Evolutionary conservation across 2,888 invertebrate genomes (phyloP).

Genomic region (Acronicta alni): DNA sequence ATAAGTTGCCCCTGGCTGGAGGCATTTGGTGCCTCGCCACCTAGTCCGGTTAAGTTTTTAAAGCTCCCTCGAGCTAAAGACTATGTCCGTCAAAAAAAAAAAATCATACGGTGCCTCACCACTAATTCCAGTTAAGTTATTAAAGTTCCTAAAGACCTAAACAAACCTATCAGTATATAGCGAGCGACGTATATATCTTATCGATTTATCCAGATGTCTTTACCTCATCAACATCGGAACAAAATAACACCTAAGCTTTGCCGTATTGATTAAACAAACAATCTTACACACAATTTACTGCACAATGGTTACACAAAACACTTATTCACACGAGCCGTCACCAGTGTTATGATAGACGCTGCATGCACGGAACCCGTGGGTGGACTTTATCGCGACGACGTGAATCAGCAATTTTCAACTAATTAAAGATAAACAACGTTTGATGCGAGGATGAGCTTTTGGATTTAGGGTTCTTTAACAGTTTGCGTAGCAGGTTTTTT

Average conservation of each 20-base stretch:
- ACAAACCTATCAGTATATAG: too few species aligned
- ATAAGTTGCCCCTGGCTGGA: too few species aligned
- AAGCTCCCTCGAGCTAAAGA: too few species aligned
- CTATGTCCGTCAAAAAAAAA: too few species aligned
- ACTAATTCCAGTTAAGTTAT: too few species aligned
- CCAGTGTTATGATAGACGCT: constrained; percentile 68
- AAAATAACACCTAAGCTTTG: not conserved
- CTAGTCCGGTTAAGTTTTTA: too few species aligned
- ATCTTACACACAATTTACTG: constrained; percentile 13
- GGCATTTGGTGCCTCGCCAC: too few species aligned
- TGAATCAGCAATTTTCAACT: constrained; percentile 80
- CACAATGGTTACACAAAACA: constrained; percentile 28
- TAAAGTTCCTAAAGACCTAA: too few species aligned
- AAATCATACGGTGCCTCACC: too few species aligned
- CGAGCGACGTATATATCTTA: too few species aligned
- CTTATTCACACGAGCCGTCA: constrained; percentile 57
- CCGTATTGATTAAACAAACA: constrained; percentile 17
- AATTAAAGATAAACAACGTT: constrained; percentile 83
- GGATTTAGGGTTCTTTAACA: constrained; percentile 41
- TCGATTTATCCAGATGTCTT: too few species aligned
- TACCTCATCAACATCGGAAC: too few species aligned
- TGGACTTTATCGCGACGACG: constrained; percentile 67
- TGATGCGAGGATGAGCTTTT: constrained; percentile 63
- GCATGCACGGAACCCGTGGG: constrained; percentile 45
- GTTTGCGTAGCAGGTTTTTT: not conserved